phyloP scores from a whole-genome alignment of 2,888 invertebrate species.

The Spialia ferax region DNA sequence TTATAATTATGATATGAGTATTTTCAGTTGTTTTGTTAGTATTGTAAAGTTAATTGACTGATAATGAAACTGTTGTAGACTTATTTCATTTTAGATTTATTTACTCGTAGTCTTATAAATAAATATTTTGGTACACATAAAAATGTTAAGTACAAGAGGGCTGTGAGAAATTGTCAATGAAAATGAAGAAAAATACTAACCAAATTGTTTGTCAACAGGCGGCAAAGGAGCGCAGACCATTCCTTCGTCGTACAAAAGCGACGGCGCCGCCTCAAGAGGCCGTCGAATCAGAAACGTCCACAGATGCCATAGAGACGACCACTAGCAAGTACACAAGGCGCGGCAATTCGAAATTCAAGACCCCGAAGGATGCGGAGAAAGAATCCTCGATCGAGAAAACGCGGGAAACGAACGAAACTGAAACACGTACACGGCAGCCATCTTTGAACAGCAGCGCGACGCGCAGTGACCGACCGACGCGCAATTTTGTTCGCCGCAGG shows the following conservation, averaged over 20 bases:
- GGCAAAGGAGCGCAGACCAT: constrained; percentile 63
- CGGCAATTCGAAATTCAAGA: constrained; percentile 60
- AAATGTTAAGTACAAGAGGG: too few relatives aligned
- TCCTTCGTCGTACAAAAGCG: constrained; percentile 77
- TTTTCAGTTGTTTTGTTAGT: neutral
- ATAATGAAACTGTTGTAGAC: constrained; percentile 11
- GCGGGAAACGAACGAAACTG: constrained; percentile 61
- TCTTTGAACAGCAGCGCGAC: constrained; percentile 63
- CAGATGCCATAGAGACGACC: constrained; percentile 58
- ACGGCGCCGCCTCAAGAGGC: constrained; percentile 64
- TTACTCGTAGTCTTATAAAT: neutral
- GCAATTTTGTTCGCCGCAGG: constrained; percentile 71
- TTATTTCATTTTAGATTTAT: neutral
- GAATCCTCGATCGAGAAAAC: constrained; percentile 50
- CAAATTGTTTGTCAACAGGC: constrained; percentile 61
- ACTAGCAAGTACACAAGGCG: constrained; percentile 65
- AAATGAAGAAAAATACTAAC: constrained; percentile 58
- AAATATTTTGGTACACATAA: too few relatives aligned
- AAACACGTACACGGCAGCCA: constrained; percentile 64
- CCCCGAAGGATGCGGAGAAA: constrained; percentile 54
- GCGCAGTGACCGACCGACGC: constrained; percentile 73
- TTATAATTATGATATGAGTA: too few relatives aligned
- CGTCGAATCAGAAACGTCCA: constrained; percentile 58
- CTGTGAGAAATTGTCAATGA: too few relatives aligned
- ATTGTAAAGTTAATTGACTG: neutral